Evolutionary conservation across 1,140 invertebrate genomes (phyloP).

Genomic region (Spodoptera frugiperda): DNA sequence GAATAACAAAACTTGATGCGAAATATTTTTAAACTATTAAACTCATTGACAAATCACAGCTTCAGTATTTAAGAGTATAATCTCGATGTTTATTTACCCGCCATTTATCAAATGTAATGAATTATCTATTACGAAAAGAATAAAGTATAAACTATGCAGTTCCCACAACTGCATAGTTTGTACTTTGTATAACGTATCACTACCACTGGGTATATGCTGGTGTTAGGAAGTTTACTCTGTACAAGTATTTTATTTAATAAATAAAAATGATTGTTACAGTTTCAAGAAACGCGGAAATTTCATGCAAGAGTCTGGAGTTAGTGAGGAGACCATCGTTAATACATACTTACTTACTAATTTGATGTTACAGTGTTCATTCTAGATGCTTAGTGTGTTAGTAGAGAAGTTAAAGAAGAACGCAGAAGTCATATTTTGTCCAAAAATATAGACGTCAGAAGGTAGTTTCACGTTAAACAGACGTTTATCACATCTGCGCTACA

Average conservation of each 20-base stretch:
- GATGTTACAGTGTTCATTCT: no score
- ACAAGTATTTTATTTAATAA: background rate
- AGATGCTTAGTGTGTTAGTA: no score
- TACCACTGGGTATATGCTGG: constrained; percentile 23
- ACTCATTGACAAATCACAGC: background rate
- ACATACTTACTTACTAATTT: no score
- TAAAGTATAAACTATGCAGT: no score
- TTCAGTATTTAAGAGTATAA: background rate
- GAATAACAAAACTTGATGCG: no score
- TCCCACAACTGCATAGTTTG: constrained; percentile 12
- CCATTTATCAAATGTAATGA: constrained; percentile 1
- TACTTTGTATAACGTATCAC: background rate
- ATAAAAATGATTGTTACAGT: background rate
- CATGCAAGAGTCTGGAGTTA: background rate
- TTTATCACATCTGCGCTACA: no score
- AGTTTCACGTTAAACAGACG: no score
- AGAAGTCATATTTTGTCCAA: no score
- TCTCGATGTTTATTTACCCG: constrained; percentile 6
- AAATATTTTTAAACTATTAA: no score
- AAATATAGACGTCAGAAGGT: no score
- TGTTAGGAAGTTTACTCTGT: constrained; percentile 12
- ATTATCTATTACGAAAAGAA: background rate
- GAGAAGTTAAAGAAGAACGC: no score
- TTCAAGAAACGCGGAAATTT: constrained; percentile 18
- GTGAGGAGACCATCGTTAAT: background rate